These are phyloP conservation scores for Harpagifer antarcticus DNA, from an alignment of 2,797 vertebrate species.

Conservation along the genomic window DNA sequence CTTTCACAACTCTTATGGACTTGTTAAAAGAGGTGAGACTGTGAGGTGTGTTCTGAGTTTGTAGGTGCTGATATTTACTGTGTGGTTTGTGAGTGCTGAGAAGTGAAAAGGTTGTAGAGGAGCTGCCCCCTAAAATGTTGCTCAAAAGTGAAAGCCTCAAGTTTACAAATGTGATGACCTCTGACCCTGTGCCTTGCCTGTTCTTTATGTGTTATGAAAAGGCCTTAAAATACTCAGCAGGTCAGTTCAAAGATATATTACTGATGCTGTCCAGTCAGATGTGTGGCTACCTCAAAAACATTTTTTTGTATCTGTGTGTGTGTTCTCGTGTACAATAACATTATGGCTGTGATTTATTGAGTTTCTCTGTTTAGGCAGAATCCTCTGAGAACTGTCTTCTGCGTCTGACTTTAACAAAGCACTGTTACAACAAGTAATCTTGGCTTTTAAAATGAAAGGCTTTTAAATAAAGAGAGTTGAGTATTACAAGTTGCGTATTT, in stretches of 20 bases:
- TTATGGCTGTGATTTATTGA: constrained; percentile 62
- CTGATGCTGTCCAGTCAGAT: constrained; percentile 70
- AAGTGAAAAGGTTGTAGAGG: constrained; percentile 41
- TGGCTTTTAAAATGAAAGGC: constrained; percentile 69
- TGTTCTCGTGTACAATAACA: constrained; percentile 64
- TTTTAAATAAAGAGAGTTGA: constrained; percentile 74
- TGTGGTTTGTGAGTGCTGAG: constrained; percentile 54
- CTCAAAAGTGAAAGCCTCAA: constrained; percentile 58
- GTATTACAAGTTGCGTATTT: constrained; percentile 16
- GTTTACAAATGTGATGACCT: constrained; percentile 67
- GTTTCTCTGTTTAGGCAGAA: constrained; percentile 56
- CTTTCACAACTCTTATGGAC: constrained; percentile 18
- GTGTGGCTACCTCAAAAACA: constrained; percentile 80
- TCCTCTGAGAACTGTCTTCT: constrained; percentile 51
- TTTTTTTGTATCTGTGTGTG: constrained; percentile 54
- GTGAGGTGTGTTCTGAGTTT: constrained; percentile 32
- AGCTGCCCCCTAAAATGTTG: constrained; percentile 37
- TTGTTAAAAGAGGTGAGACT: constrained; percentile 11
- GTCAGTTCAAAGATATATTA: constrained; percentile 65
- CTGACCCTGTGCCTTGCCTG: constrained; percentile 78
- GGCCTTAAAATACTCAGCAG: constrained; percentile 67
- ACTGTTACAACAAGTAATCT: constrained; percentile 60
- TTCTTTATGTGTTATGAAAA: constrained; percentile 70
- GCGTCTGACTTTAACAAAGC: constrained; percentile 67
- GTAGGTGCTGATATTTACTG: constrained; percentile 44